These are phyloP conservation scores for Isotomurus palustris DNA, from an alignment of 2,888 invertebrate genomes.

Conservation along the genomic window DNA sequence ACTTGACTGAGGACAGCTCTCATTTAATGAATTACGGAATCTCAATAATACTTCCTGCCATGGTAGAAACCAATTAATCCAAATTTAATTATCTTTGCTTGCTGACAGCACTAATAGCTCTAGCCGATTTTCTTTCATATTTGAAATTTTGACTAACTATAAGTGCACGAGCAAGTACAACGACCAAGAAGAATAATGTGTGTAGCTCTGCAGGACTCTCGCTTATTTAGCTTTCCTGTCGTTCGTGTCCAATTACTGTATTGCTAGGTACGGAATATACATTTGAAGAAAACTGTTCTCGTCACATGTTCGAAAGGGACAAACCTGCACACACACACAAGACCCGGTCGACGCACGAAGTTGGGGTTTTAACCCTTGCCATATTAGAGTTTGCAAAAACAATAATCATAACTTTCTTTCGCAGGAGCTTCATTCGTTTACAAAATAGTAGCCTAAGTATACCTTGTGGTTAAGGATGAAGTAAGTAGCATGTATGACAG, in stretches of 20 bases:
- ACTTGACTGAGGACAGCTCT: conserved; percentile 13
- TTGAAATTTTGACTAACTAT: conserved; percentile 4
- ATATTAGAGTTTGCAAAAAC: neutral
- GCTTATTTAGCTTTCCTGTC: too few relatives aligned
- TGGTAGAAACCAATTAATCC: conserved; percentile 18
- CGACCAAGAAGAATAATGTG: neutral
- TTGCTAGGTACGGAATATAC: too few relatives aligned
- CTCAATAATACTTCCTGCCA: conserved; percentile 18
- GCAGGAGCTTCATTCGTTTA: neutral
- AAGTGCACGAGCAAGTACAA: too few relatives aligned
- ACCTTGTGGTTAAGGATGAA: neutral
- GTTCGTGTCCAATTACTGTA: too few relatives aligned
- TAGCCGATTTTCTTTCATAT: conserved; percentile 8
- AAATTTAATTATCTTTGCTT: conserved; percentile 14
- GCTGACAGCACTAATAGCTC: conserved; percentile 7
- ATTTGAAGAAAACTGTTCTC: too few relatives aligned
- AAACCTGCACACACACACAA: too few relatives aligned
- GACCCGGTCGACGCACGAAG: too few relatives aligned
- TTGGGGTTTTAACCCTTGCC: too few relatives aligned
- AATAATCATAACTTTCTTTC: conserved; percentile 10
- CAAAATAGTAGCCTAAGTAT: neutral
- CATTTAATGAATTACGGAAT: conserved; percentile 19
- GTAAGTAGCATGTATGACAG: too few relatives aligned
- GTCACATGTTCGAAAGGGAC: too few relatives aligned
- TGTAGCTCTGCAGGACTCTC: neutral